Conservation (phyloP, 2,797 vertebrate genomes). For the Myotis planiceps region DNA sequence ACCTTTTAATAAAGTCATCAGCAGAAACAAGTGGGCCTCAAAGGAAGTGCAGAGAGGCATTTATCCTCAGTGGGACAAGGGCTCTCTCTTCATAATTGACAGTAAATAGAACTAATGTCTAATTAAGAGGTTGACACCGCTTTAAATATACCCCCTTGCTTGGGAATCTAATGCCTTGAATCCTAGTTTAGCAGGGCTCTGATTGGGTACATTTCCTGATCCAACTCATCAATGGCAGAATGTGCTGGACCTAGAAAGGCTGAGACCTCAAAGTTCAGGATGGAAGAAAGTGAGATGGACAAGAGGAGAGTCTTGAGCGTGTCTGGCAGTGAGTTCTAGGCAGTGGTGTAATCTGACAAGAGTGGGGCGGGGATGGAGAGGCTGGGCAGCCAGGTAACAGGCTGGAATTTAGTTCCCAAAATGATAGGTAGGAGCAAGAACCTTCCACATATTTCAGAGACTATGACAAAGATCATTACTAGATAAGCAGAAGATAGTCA, state of each 20-base stretch:
- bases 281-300: background rate
- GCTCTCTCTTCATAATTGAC: background rate
- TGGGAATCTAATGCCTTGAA: background rate
- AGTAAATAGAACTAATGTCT: constrained; percentile 35
- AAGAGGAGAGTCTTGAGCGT: rapidly evolving
- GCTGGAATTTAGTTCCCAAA: background rate
- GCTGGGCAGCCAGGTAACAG: background rate
- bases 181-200: background rate
- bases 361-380: background rate
- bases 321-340: background rate
- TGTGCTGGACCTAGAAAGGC: background rate
- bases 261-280: background rate
- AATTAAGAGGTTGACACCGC: constrained; percentile 31
- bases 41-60: constrained; percentile 21
- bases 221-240: background rate
- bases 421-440: background rate
- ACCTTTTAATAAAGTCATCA: constrained; percentile 73
- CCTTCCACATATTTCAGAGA: background rate
- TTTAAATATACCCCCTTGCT: constrained; percentile 1
- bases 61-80: background rate
- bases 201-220: background rate
- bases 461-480: background rate
- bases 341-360: background rate
- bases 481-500: background rate
- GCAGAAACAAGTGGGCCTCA: constrained; percentile 56